Percentiles rank a stretch among this genome's conserved stretches.
phyloP scores from a whole-genome alignment of 2,888 invertebrate species.

The Thymelicus acteon region DNA sequence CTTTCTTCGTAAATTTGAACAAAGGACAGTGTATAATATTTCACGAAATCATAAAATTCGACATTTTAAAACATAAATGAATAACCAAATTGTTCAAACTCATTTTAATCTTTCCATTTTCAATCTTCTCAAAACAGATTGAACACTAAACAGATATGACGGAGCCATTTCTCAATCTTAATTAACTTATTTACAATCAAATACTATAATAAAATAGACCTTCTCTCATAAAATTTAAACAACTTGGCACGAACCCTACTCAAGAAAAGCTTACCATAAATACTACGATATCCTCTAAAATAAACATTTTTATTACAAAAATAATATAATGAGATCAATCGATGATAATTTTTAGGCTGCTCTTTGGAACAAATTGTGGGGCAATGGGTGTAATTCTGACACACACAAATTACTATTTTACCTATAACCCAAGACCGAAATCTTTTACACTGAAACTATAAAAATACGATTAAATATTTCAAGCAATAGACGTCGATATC shows the following conservation, averaged over 20 bases:
- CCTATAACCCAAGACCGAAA: constrained; percentile 15
- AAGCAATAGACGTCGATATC: constrained; percentile 7
- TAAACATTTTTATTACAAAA: constrained; percentile 79
- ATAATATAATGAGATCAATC: constrained; percentile 83
- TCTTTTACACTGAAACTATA: constrained; percentile 8
- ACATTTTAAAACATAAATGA: neutral
- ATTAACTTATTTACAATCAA: constrained; percentile 63
- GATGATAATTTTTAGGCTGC: constrained; percentile 83
- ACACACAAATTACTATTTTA: constrained; percentile 12
- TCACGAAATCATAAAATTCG: neutral
- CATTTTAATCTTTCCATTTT: constrained; percentile 1
- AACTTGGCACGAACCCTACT: constrained; percentile 72
- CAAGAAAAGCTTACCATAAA: constrained; percentile 46
- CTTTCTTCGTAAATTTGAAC: neutral
- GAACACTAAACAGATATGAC: constrained; percentile 51
- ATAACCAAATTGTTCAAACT: neutral
- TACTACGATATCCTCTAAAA: constrained; percentile 65
- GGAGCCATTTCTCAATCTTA: constrained; percentile 56
- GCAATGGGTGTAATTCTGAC: constrained; percentile 45
- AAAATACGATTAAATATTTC: constrained; percentile 1
- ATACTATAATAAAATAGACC: constrained; percentile 62
- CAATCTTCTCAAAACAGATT: constrained; percentile 17
- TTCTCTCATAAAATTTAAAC: constrained; percentile 48
- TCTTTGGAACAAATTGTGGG: constrained; percentile 80
- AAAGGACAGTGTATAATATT: neutral